Evolutionary conservation across 2,888 invertebrate species (phyloP), one percentile per base, ranked within the genome.

Genomic region (Rhagonycha fulva): DNA sequence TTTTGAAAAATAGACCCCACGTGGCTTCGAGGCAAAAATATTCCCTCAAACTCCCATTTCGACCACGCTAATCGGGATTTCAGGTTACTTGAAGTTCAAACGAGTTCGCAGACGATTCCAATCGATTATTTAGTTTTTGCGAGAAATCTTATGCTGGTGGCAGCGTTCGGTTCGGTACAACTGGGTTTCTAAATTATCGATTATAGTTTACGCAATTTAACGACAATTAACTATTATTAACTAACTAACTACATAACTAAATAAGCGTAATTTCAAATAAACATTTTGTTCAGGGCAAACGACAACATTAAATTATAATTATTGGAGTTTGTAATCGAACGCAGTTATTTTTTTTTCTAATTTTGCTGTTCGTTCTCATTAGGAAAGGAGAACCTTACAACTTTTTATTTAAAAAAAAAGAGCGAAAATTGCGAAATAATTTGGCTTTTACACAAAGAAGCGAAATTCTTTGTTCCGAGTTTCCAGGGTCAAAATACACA

Each of bases 401-500:
- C n/a, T 47, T 47, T 47, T 47, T n/a, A 47, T n/a, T 63, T 12
- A 23, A n/a, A 19, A 19, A n/a, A 24, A 14, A 62, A 63, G 9
- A 14, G 19, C 14, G 11, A 19, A 2, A 19, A 19, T 62, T 62
- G 23, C 19, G 62, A 23, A 63, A 23, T 7, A 24, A 9, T 63
- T 19, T 63, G 7, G 23, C 19, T 63, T 23, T 19, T 63, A 63
- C 63, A 68, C 68, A 68, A 32, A 80, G 80, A 76, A 80, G 71
- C 66, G 23, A 26, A 72, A 71, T 73, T 63, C 78, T 80, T 80
- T 80, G 80, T 78, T 47, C 78, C 68, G 71, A 79, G 76, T 78
- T 76, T 76, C 77, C 80, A 80, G 80, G 79, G 80, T 80, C 80
- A 77, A 76, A 78, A 78, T 77, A 76, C 76, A 78, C 74, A 26